These are phyloP conservation scores for Dinoponera quadriceps DNA, from an alignment of 1,140 invertebrate species.

Conservation along the genomic window DNA sequence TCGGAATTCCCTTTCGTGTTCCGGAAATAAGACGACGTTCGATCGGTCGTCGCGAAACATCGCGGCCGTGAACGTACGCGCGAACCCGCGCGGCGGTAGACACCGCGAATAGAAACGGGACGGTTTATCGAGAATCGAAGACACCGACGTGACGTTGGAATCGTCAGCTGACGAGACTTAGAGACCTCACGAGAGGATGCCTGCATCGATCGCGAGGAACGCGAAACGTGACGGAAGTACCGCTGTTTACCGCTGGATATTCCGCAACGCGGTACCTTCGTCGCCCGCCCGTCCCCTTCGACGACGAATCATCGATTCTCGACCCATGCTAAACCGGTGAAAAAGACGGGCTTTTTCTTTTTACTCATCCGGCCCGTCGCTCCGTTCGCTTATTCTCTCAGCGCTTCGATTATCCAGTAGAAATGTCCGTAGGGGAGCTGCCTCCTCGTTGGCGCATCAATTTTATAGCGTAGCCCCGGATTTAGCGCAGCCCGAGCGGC, in stretches of 20 bases:
- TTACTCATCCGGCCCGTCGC: too few species aligned
- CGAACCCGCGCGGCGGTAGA: background rate
- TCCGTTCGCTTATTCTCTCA: background rate
- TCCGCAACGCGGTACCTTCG: background rate
- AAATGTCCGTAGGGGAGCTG: background rate
- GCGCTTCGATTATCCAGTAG: background rate
- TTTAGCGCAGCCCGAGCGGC: background rate
- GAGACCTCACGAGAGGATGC: conserved; percentile 1
- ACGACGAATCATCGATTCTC: background rate
- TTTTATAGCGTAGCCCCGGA: background rate
- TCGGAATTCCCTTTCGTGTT: background rate
- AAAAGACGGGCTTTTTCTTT: background rate
- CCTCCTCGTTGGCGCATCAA: background rate
- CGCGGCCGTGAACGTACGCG: background rate
- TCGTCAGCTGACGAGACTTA: conserved; percentile 55
- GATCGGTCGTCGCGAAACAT: conserved; percentile 5
- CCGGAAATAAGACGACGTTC: background rate
- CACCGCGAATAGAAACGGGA: conserved; percentile 24
- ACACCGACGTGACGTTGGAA: conserved; percentile 53
- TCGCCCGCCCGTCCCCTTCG: background rate
- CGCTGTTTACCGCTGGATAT: background rate
- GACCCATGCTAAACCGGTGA: background rate
- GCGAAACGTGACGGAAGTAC: conserved; percentile 6
- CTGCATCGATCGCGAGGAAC: conserved; percentile 35
- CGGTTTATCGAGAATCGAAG: conserved; percentile 59